Conservation (phyloP, 1,140 invertebrate genomes). For the Heliconius himera region DNA sequence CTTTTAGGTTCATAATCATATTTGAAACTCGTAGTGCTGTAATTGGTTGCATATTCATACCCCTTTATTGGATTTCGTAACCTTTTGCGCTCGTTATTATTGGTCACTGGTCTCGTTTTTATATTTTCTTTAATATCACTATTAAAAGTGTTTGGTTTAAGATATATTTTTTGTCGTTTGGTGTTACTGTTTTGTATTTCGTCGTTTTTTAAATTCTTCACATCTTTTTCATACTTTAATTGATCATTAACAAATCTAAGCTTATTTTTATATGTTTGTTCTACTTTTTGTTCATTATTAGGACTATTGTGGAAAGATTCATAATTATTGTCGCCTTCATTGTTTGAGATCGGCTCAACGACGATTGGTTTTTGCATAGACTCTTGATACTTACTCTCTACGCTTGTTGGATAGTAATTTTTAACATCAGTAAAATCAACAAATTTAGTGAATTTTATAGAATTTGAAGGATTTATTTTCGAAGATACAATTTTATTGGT, state of each 20-base stretch:
- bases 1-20: slow-evolving; percentile 54
- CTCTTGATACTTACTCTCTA: slow-evolving; percentile 55
- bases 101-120: slow-evolving; percentile 55
- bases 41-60: slow-evolving; percentile 67
- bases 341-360: slow-evolving; percentile 31
- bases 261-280: slow-evolving; percentile 42
- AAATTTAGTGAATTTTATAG: slow-evolving; percentile 63
- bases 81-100: slow-evolving; percentile 52
- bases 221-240: slow-evolving; percentile 41
- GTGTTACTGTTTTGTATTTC: slow-evolving; percentile 20
- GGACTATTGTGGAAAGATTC: slow-evolving; percentile 37
- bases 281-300: slow-evolving; percentile 34
- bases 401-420: slow-evolving; percentile 55
- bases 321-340: slow-evolving; percentile 27
- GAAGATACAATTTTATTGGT: slow-evolving; percentile 34
- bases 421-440: slow-evolving; percentile 69
- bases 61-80: slow-evolving; percentile 56
- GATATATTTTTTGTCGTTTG: slow-evolving; percentile 23
- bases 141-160: slow-evolving; percentile 47
- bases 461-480: slow-evolving; percentile 33
- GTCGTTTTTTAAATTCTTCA: slow-evolving; percentile 31
- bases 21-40: slow-evolving; percentile 60
- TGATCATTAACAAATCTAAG: slow-evolving; percentile 44
- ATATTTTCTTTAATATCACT: slow-evolving; percentile 59
- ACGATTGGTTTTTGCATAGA: slow-evolving; percentile 42